Conservation (phyloP, 92 coral and sea anemone species). For the Epizoanthus stellaris region DNA sequence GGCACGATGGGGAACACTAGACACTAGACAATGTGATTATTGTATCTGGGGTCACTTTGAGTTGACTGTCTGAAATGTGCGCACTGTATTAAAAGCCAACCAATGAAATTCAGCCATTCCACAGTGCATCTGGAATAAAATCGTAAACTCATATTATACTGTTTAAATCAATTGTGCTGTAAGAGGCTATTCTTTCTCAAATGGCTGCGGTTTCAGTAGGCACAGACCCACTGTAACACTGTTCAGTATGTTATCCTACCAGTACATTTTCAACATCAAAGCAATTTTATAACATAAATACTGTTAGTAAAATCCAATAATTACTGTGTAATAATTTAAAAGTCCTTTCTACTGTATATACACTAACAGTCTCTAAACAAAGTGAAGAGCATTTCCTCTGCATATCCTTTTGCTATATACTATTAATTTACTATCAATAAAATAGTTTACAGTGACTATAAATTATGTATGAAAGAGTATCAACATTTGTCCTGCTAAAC, state of each 20-base stretch:
- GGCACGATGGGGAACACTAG: too few relatives aligned
- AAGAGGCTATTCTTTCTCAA: too few relatives aligned
- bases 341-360: conserved; percentile 36
- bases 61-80: too few relatives aligned
- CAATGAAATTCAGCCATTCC: too few relatives aligned
- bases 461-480: conserved; percentile 9
- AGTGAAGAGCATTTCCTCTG: background rate
- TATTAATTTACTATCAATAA: conserved; percentile 4
- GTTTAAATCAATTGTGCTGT: too few relatives aligned
- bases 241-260: background rate
- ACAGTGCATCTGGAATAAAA: too few relatives aligned
- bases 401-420: conserved; percentile 3
- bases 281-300: conserved; percentile 19
- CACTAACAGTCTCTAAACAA: conserved; percentile 1
- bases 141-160: too few relatives aligned
- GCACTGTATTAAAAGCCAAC: too few relatives aligned
- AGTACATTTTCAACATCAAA: background rate
- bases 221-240: background rate
- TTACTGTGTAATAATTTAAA: conserved; percentile 16
- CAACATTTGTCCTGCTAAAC: too few relatives aligned
- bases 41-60: too few relatives aligned
- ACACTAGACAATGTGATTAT: too few relatives aligned
- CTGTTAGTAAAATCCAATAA: conserved; percentile 1
- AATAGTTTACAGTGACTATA: conserved; percentile 11
- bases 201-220: background rate